Evolutionary conservation across 2,113 vertebrate genomes (phyloP), one percentile per base, ranked within the genome.

Genomic region (Bagarius yarrelli): DNA sequence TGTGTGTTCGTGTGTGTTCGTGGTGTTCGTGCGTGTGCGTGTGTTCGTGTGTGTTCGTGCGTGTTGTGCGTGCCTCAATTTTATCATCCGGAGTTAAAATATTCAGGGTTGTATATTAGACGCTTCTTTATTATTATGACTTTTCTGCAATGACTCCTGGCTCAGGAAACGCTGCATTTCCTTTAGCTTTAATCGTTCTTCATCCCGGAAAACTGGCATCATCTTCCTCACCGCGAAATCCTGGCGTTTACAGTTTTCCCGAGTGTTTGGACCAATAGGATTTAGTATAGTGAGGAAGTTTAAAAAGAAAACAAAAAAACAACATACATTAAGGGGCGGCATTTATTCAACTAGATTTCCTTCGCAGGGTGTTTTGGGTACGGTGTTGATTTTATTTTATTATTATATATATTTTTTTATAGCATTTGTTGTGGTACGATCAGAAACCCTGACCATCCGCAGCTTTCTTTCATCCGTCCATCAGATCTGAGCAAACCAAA

Each of bases 391-490:
- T 52, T 52, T 6, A 19, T 34, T 6, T 3, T 50, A 8, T 61
- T 25, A 1, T 21, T 47, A 5, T 69, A n/a, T n/a, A n/a, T 71
- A 3, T 53, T 30, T 0, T 19, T 3, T 21, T 11, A 2, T 21
- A 30, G 44, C 8, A 34, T 60, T 84, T 69, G 69, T 85, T 80
- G 80, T 82, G 83, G 80, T 85, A 84, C 70, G 53, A 23, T 72
- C 18, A 21, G 27, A 72, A 52, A 50, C 19, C n/a, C 15, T 69
- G 21, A 4, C 6, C 2, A 50, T 12, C 44, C 23, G 6, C 36
- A 40, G 36, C 36, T 40, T 40, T 47, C 5, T 11, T 47, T 47
- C 9, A 6, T 11, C 44, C 44, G 11, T 47, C 9, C 44, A 47
- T 40, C 36, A 40, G n/a, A n/a, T n/a, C n/a, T n/a, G n/a, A n/a